Conservation (phyloP, 2,797 vertebrate genomes). For the Protonibea diacanthus region DNA sequence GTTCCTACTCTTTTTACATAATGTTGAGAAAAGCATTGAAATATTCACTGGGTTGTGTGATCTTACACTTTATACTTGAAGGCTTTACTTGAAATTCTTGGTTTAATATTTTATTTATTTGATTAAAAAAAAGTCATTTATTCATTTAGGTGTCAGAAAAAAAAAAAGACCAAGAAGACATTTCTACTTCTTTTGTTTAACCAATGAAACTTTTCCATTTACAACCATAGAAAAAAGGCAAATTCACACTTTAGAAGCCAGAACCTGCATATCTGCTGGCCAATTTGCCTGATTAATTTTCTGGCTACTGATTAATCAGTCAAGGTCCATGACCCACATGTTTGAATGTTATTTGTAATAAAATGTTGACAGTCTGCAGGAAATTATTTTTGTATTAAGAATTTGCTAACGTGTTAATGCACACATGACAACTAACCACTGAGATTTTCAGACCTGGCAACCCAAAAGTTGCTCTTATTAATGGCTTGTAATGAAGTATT, state of each 20-base stretch:
- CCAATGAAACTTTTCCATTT: not conserved
- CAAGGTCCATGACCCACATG: not conserved
- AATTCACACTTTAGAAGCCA: not conserved
- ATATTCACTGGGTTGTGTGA: no score
- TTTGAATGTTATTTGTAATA: not conserved
- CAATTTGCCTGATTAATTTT: not conserved
- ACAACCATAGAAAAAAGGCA: not conserved
- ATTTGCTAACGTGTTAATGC: not conserved
- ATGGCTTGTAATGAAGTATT: not conserved
- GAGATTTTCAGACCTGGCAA: not conserved
- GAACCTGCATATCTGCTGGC: no score
- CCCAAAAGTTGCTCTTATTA: not conserved
- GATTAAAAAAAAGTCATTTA: not conserved
- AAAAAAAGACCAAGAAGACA: not conserved
- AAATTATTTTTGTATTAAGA: not conserved
- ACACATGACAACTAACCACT: not conserved
- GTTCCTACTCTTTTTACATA: not conserved
- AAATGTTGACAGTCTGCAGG: not conserved
- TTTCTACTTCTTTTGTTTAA: not conserved
- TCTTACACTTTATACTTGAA: no score
- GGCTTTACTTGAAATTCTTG: not conserved
- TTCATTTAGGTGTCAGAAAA: not conserved
- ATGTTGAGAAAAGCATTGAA: no score
- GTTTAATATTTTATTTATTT: not conserved
- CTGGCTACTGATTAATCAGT: no score